Percentiles rank a stretch among this genome's conserved stretches.
Evolutionary conservation across 2,888 invertebrate genomes (phyloP).

Genomic region (Ichneumon xanthorius): DNA sequence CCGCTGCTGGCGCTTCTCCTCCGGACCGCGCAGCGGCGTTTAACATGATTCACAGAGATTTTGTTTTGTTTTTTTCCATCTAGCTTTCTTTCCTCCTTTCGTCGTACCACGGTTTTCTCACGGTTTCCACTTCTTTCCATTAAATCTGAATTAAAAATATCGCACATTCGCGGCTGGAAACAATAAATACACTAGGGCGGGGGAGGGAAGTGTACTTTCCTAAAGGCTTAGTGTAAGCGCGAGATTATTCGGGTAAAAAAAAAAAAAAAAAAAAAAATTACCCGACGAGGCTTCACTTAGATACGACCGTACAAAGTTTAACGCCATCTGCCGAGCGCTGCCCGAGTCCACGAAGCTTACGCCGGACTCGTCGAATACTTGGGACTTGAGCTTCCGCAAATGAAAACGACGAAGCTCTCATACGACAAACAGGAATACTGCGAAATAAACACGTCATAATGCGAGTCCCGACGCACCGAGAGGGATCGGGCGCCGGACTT

Average conservation of each 20-base stretch:
- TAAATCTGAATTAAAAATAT: conserved; percentile 55
- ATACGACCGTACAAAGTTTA: conserved; percentile 36
- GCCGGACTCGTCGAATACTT: conserved; percentile 33
- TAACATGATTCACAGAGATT: conserved; percentile 74
- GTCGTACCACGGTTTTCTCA: not conserved
- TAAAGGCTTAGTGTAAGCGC: conserved; percentile 29
- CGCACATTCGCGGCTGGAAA: conserved; percentile 47
- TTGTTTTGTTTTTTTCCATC: conserved; percentile 39
- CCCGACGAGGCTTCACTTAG: not conserved
- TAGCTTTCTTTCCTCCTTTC: not conserved
- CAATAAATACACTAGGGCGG: conserved; percentile 35
- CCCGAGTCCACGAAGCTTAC: not conserved
- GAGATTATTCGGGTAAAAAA: conserved; percentile 36
- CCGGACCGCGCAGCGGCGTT: conserved; percentile 62
- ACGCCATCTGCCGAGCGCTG: conserved; percentile 22
- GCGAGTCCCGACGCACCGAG: conserved; percentile 19
- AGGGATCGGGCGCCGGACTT: not conserved
- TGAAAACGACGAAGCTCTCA: conserved; percentile 32
- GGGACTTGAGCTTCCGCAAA: conserved; percentile 23
- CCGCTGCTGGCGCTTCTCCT: conserved; percentile 46
- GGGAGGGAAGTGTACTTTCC: conserved; percentile 28
- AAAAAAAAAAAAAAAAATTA: not conserved
- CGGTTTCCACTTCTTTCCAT: conserved; percentile 18
- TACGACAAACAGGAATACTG: conserved; percentile 54
- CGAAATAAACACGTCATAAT: conserved; percentile 50